Conservation (phyloP, 2,113 vertebrate genomes). For the Alexandromys fortis region DNA sequence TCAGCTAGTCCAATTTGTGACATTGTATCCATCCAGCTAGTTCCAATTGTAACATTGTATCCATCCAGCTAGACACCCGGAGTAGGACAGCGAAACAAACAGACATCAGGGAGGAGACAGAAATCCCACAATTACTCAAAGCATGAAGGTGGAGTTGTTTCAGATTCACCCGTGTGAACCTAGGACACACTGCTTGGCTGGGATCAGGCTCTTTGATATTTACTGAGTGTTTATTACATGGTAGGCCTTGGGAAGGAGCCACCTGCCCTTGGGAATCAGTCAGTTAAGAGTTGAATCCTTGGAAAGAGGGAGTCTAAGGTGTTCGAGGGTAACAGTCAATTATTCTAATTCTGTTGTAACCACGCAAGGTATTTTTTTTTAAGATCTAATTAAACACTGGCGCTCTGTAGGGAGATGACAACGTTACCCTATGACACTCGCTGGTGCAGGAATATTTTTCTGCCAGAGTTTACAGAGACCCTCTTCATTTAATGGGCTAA, state of each 20-base stretch:
- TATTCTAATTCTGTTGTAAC: constrained; percentile 32
- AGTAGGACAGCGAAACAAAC: not conserved
- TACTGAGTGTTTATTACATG: not conserved
- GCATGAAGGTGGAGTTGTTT: not conserved
- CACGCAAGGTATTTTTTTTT: not conserved
- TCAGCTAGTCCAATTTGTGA: not conserved
- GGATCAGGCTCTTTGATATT: not conserved
- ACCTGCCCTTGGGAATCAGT: not conserved
- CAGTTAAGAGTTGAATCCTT: not conserved
- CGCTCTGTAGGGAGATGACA: not conserved
- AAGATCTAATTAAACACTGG: not conserved
- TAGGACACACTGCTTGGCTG: not conserved
- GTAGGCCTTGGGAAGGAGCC: not conserved
- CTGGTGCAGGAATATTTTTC: not conserved
- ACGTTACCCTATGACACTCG: not conserved
- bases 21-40: no score
- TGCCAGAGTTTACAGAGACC: constrained; percentile 28
- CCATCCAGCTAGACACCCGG: not conserved
- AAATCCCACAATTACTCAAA: not conserved
- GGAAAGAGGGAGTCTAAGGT: not conserved
- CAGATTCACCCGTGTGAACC: not conserved
- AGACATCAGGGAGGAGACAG: not conserved
- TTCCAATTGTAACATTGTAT: no score
- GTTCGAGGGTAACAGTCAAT: not conserved
- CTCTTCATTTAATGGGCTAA: constrained; percentile 62